Evolutionary conservation across 2,888 invertebrate genomes (phyloP).

Genomic region (Sabatieria punctata): DNA sequence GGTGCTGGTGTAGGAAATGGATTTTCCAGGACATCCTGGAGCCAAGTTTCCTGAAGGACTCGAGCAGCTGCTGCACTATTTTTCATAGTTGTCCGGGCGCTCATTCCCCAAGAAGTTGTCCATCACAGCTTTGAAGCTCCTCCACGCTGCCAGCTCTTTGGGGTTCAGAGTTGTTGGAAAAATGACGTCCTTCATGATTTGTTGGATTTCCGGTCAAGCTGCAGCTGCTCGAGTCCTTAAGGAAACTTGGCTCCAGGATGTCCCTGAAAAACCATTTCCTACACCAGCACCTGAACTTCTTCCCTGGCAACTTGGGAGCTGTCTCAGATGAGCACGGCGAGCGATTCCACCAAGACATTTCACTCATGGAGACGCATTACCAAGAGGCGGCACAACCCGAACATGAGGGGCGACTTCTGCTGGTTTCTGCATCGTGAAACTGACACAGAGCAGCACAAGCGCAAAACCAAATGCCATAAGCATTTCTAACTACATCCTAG

Average conservation of each 20-base stretch:
- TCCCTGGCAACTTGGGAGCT: conserved; percentile 30
- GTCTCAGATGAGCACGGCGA: conserved; percentile 31
- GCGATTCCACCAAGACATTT: conserved; percentile 32
- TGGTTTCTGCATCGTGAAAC: conserved; percentile 7
- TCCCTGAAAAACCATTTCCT: too few relatives aligned
- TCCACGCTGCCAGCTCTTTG: too few relatives aligned
- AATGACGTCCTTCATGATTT: too few relatives aligned
- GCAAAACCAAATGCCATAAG: conserved; percentile 8
- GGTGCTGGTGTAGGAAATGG: conserved; percentile 29
- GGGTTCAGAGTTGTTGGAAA: too few relatives aligned
- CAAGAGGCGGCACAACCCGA: conserved; percentile 23
- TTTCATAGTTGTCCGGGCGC: too few relatives aligned
- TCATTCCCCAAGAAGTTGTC: too few relatives aligned
- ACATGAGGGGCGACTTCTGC: conserved; percentile 31
- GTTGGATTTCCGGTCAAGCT: too few relatives aligned
- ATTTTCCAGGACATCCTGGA: conserved; percentile 29
- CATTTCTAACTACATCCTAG: background rate
- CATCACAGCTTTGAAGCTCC: too few relatives aligned
- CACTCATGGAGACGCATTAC: conserved; percentile 25
- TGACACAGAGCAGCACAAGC: background rate
- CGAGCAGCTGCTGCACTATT: conserved; percentile 6
- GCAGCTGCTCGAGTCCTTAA: conserved; percentile 5
- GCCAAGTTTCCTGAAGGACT: conserved; percentile 15
- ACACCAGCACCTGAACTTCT: conserved; percentile 27
- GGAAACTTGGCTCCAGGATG: conserved; percentile 25